Base-by-base conservation (phyloP, 1,140 invertebrate species). In the Aphaenogaster ashmeadi region DNA sequence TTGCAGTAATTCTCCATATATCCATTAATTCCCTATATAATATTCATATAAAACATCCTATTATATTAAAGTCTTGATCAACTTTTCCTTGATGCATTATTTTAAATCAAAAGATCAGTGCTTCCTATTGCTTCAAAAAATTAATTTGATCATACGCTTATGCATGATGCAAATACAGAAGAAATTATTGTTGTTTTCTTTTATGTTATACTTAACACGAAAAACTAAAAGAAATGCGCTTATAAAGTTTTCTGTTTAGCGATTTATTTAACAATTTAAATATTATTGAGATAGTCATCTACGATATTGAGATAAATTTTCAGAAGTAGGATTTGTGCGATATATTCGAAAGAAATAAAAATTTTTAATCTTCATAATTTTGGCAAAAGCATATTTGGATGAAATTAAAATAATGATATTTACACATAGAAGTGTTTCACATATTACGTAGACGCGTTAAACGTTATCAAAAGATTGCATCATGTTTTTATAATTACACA, bases 191-290 rank as follows among this genome's bases (percentile, higher is more conserved):
- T 87, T 38, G 64, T 71, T 84, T 58, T 87, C 79, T 87, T 89
- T 93, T 89, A 89, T 86, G 79, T 91, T 92, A 88, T 90, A 54
- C 6, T 92, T 91, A 92, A 89, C 81, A 74, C 74, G 52, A 79
- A 52, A 21, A 58, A 58, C 36, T 47, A 62, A 21, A 74, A 21
- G 50, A 75, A 44, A 58, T 44, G 77, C 60, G 83, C 64, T 89
- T 79, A 80, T 91, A 91, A 89, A 83, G 86, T 83, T 86, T 81
- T 56, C 71, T 72, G 86, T 89, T 92, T 90, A 84, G 69, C 86
- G 64, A 92, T 67, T 78, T 89, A 81, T 47, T 67, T 69, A 21
- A 69, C 27, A 85, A 85, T 90, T 90, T 80, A 84, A 27, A 27
- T 33, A 41, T 54, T 66, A 0, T 67, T 67, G 21, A 66, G 13